Base-by-base conservation (phyloP, 2,113 vertebrate genomes). In the Ceratotherium simum region DNA sequence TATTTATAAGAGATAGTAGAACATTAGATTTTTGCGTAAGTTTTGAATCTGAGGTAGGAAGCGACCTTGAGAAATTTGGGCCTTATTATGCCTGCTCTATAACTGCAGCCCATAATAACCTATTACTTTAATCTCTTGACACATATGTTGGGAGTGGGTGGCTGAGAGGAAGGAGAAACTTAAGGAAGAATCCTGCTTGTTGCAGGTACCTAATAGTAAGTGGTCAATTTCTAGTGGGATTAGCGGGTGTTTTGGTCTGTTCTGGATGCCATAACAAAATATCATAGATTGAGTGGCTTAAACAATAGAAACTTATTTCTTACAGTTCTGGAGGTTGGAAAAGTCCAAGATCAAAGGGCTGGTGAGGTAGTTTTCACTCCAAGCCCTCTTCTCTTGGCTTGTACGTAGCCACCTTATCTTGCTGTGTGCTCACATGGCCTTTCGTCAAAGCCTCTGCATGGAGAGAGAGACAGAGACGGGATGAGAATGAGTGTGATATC, bases 121-220 rank as follows among this genome's bases (percentile, higher is more conserved):
- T 36, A 46, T 46, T 65, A 18, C 6, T 85, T 90, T 69, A 29
- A 70, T 27, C 33, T 93, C 62, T 58, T 92, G 62, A 33, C 2
- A 69, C 29, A 23, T 60, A 82, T 48, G 13, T 72, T 79, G 18
- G 29, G 21, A 60, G 3, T 73, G 48, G 14, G 48, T 91, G 8
- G 14, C 67, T 87, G 12, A 95, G 42, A 42, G 42, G 42, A 42
- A 42, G 42, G 42, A 42, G 42, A 42, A 64, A 73, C 7, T 25
- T 20, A 81, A 86, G 51, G 73, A 91, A 46, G n/a, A 96, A 60
- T 73, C n/a, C 17, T 90, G 29, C 29, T 83, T 72, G 46, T 16
- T 93, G 17, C 27, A 67, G 76, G n/a, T n/a, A 48, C 9, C 51
- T 72, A 31, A 33, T 33, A 51, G 6, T 39, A 82, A 58, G 65